phyloP scores from a whole-genome alignment of 2,797 vertebrate species.

The Catamblyrhynchus diadema region DNA sequence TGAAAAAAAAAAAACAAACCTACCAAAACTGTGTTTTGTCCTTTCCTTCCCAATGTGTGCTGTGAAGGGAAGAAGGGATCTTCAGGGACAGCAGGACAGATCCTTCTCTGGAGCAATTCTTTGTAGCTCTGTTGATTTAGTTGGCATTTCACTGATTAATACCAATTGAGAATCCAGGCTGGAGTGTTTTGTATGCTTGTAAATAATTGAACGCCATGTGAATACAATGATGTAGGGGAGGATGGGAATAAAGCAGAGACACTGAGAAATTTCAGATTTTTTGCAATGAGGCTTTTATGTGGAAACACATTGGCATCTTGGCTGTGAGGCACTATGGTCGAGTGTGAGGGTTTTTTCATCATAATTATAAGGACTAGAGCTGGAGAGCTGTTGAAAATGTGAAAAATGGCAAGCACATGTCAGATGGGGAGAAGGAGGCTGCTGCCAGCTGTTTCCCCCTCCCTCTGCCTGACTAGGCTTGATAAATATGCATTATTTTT shows the following conservation, averaged over 20 bases:
- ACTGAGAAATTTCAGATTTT: neutral
- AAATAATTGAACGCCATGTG: conserved; percentile 44
- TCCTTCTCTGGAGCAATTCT: neutral
- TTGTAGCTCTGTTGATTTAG: conserved; percentile 23
- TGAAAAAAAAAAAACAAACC: neutral
- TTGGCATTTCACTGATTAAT: conserved; percentile 27
- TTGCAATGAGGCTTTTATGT: neutral
- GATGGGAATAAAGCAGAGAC: conserved; percentile 22
- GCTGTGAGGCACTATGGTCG: neutral
- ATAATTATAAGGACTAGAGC: conserved; percentile 21
- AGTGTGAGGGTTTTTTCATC: neutral
- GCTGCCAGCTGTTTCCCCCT: conserved; percentile 34
- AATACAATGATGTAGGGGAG: conserved; percentile 39
- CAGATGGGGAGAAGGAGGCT: conserved; percentile 15
- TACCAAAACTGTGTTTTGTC: neutral
- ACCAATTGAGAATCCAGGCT: conserved; percentile 14
- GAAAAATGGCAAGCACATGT: conserved; percentile 28
- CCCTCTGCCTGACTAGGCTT: neutral
- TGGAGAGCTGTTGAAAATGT: conserved; percentile 27
- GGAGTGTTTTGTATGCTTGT: conserved; percentile 46
- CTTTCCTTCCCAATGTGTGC: neutral
- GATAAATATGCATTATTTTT: conserved; percentile 42
- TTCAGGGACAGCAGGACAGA: conserved; percentile 1
- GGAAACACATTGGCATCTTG: conserved; percentile 21
- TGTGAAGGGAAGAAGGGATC: neutral